phyloP scores from a whole-genome alignment of 2,888 invertebrate genomes.

The Heteromurus nitidus region DNA sequence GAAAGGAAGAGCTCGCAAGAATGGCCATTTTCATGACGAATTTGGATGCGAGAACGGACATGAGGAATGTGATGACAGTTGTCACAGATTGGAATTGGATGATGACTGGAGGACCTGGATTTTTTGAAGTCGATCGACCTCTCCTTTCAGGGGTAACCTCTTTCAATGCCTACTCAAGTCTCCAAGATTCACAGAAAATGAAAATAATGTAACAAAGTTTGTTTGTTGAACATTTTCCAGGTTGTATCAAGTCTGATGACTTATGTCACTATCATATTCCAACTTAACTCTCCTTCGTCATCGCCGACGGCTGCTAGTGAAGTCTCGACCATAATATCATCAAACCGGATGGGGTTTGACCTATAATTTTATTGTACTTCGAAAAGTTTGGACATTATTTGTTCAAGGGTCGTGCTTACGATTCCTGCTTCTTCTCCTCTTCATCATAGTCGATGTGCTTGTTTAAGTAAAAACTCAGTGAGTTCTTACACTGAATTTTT shows the following conservation, averaged over 20 bases:
- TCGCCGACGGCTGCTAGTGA: background rate
- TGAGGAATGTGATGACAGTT: conserved; percentile 60
- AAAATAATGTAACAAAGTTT: background rate
- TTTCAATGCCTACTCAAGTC: too few relatives aligned
- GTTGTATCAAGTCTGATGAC: conserved; percentile 67
- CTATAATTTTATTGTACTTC: too few relatives aligned
- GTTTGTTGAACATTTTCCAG: conserved; percentile 11
- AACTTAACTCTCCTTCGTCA: conserved; percentile 51
- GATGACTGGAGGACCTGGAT: conserved; percentile 61
- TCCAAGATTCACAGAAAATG: background rate
- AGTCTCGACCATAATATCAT: background rate
- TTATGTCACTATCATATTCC: conserved; percentile 67
- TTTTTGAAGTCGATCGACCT: conserved; percentile 60
- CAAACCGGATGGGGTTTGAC: background rate
- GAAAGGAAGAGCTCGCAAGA: conserved; percentile 59
- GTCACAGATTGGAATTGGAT: conserved; percentile 61
- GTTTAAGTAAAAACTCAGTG: too few relatives aligned
- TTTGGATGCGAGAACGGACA: conserved; percentile 55
- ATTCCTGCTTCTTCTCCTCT: too few relatives aligned
- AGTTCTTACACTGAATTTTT: too few relatives aligned
- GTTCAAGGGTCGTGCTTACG: too few relatives aligned
- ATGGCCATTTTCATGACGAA: conserved; percentile 63
- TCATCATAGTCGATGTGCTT: too few relatives aligned
- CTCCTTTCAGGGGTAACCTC: conserved; percentile 62
- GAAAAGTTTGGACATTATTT: too few relatives aligned